These are phyloP conservation scores for Drosophila algonquin DNA, from an alignment of 2,888 invertebrate species.

Conservation along the genomic window DNA sequence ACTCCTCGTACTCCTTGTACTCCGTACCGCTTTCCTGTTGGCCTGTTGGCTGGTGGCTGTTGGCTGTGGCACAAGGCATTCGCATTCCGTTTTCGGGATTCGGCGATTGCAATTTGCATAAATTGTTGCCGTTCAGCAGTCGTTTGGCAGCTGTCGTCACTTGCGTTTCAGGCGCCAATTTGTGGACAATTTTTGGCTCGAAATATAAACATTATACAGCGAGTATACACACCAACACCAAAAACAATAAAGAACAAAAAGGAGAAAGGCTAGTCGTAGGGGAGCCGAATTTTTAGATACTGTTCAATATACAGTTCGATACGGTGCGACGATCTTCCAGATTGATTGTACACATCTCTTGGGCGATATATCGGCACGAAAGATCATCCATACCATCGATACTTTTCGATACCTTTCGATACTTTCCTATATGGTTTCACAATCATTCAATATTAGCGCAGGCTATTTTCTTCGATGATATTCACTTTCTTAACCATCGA, in stretches of 20 bases:
- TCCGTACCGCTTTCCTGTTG: background rate
- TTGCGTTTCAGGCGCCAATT: constrained; percentile 53
- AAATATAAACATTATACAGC: constrained; percentile 1
- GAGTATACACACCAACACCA: background rate
- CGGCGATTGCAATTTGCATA: constrained; percentile 68
- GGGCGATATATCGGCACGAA: too few relatives aligned
- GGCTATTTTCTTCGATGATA: too few relatives aligned
- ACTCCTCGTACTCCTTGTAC: background rate
- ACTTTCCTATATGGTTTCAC: too few relatives aligned
- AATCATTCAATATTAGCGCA: too few relatives aligned
- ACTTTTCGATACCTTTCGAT: too few relatives aligned
- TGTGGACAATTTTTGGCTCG: constrained; percentile 49
- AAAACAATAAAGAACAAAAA: background rate
- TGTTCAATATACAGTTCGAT: background rate
- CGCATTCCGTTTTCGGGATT: constrained; percentile 7
- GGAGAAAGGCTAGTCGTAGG: background rate
- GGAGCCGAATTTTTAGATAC: background rate
- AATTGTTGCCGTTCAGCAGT: constrained; percentile 39
- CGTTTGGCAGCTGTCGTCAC: constrained; percentile 57
- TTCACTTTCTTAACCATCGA: too few relatives aligned
- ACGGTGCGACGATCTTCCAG: too few relatives aligned
- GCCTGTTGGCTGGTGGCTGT: too few relatives aligned
- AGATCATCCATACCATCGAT: too few relatives aligned
- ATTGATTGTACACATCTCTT: too few relatives aligned
- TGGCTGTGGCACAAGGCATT: background rate